Conservation (phyloP, 2,888 invertebrate genomes). For the Galeopsomyia nigrocyanea region DNA sequence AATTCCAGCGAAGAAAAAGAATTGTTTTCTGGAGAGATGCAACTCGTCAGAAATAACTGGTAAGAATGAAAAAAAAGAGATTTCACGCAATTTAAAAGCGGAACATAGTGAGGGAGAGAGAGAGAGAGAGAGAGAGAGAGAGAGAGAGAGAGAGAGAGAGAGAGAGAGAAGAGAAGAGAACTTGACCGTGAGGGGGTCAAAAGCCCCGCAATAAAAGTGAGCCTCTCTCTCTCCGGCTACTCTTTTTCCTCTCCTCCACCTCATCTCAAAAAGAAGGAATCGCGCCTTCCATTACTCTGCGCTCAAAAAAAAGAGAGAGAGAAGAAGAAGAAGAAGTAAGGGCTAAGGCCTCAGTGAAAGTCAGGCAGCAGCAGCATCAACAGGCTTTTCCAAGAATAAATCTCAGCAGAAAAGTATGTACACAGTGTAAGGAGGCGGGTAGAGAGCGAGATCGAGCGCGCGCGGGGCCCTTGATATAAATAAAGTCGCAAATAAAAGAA, state of each 20-base stretch:
- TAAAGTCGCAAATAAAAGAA: slow-evolving; percentile 52
- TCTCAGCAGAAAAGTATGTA: slow-evolving; percentile 37
- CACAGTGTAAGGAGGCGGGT: slow-evolving; percentile 8
- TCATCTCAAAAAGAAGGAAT: slow-evolving; percentile 25
- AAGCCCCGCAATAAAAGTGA: slow-evolving; percentile 8
- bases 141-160: slow-evolving; percentile 36
- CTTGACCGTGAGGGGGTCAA: slow-evolving; percentile 2
- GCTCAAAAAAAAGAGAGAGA: background rate
- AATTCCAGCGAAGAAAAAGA: no score
- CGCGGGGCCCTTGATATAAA: slow-evolving; percentile 50
- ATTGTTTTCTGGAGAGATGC: no score
- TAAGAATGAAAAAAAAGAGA: no score
- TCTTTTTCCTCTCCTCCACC: no score
- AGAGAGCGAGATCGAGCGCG: slow-evolving; percentile 27
- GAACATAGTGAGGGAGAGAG: background rate
- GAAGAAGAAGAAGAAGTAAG: background rate
- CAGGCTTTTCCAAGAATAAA: slow-evolving; percentile 45
- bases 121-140: slow-evolving; percentile 19
- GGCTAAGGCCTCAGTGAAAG: slow-evolving; percentile 1
- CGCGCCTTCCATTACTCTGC: no score
- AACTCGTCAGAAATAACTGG: no score
- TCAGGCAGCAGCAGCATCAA: slow-evolving; percentile 12
- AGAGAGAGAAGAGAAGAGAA: slow-evolving; percentile 6
- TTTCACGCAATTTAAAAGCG: no score
- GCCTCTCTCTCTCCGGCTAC: slow-evolving; percentile 1